Evolutionary conservation across 64 coral and sea anemone species (phyloP).

Genomic region (Montipora capricornis): DNA sequence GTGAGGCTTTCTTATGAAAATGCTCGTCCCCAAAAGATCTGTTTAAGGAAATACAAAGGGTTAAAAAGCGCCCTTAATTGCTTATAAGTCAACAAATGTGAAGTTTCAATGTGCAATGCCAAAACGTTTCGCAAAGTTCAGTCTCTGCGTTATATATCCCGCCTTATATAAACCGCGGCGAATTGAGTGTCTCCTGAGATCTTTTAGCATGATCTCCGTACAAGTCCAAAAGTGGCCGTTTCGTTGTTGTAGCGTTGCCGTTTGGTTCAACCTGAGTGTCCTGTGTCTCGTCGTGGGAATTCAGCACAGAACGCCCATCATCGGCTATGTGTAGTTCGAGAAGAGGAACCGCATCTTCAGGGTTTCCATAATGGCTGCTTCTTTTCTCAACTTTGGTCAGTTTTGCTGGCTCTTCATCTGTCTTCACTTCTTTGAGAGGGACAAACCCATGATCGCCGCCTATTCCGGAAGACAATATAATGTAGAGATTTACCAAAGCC

Average conservation of each 20-base stretch:
- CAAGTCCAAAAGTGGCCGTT: neutral
- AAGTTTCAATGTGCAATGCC: neutral
- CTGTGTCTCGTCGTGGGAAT: constrained; percentile 6
- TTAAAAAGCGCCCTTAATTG: no score
- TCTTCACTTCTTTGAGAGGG: neutral
- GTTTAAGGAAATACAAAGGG: no score
- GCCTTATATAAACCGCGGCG: neutral
- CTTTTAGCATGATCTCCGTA: neutral
- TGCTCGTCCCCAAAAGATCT: no score
- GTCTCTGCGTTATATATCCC: neutral
- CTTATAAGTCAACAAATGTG: no score
- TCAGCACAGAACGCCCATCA: constrained; percentile 1
- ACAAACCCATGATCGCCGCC: constrained; percentile 1
- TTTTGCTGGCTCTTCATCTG: neutral
- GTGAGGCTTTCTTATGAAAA: no score
- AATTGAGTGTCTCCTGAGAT: neutral
- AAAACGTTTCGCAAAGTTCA: neutral
- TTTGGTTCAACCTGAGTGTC: neutral
- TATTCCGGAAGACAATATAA: neutral
- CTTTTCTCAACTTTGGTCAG: constrained; percentile 1
- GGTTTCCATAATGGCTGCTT: neutral
- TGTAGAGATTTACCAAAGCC: neutral
- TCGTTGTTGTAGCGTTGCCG: neutral
- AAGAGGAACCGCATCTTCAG: constrained; percentile 16
- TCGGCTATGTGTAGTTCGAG: constrained; percentile 4